These are phyloP conservation scores for Ancistrus triradiatus DNA, from an alignment of 2,113 vertebrate species.

Conservation along the genomic window DNA sequence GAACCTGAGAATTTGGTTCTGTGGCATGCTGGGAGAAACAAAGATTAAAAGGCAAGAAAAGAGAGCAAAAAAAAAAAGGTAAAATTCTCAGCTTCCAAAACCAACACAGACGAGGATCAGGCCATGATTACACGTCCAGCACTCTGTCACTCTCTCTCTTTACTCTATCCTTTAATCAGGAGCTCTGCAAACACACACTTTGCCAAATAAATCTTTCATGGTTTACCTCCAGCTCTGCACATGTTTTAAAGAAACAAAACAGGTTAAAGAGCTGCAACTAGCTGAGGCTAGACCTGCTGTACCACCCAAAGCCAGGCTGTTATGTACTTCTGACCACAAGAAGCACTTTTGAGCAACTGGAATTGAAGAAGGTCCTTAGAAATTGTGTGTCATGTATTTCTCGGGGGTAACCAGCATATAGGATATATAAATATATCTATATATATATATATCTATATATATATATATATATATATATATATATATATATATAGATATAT, in stretches of 20 bases:
- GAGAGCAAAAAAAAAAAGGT: conserved; percentile 4
- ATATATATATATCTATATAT: too few species aligned
- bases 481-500: too few species aligned
- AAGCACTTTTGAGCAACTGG: too few species aligned
- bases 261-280: conserved; percentile 27
- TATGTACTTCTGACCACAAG: background rate
- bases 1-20: background rate
- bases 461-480: too few species aligned
- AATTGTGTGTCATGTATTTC: too few species aligned
- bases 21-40: background rate
- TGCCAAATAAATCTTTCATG: conserved; percentile 19
- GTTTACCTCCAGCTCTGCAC: conserved; percentile 24
- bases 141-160: background rate
- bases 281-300: conserved; percentile 1
- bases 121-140: conserved; percentile 7
- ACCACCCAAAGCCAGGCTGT: background rate
- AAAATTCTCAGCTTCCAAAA: conserved; percentile 16
- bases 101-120: conserved; percentile 1
- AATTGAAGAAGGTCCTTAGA: too few species aligned
- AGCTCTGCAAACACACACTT: conserved; percentile 34
- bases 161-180: conserved; percentile 36
- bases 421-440: too few species aligned
- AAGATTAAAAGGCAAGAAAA: conserved; percentile 13
- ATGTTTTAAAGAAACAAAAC: conserved; percentile 19
- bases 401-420: too few species aligned